Evolutionary conservation across 2,797 vertebrate genomes (phyloP), one percentile per base, ranked within the genome.

Genomic region (Jordanella pulchra): DNA sequence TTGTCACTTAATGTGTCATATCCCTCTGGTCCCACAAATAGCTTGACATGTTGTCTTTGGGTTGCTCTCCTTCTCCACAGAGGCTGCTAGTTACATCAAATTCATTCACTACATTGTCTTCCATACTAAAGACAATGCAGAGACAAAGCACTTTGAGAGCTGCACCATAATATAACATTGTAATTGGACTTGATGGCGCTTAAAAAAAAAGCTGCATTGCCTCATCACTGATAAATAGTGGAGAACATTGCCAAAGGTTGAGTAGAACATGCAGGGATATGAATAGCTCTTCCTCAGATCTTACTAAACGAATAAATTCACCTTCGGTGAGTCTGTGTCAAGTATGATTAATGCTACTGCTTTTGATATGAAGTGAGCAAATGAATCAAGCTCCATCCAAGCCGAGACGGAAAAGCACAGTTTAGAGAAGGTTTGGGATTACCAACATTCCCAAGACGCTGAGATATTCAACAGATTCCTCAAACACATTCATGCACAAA

Each of bases 11-110:
- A 85, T 18, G 79, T 91, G 93, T 93, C 91, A 84, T 89, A 85
- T 84, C 85, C 79, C 87, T 75, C 77, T 53, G 65, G 87, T 48
- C 66, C 81, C 87, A 84, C 76, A 90, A 93, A 93, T 93, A 92
- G 81, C 89, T 75, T 67, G 79, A 86, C 82, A 70, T 89, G 85
- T 55, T 65, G 78, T 77, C 73, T 42, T 70, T 53, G 72, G 66
- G 60, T 75, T 47, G 51, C 66, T 17, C 69, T 66, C 55, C 60
- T 47, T 51, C 67, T 75, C 65, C 75, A 45, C 65, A 61, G 32
- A 56, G 61, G 9, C 64, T 39, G 35, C n/a, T 66, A 35, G 79
- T 71, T 77, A 72, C 60, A 13, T 50, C 53, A n/a, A 3, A 76
- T 75, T 85, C 73, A 79, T 30, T 87, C 66, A 74, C 47, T 69